A percentile compares a stretch with the other conserved stretches of the same genome.
Evolutionary conservation across 2,888 invertebrate genomes (phyloP).

Genomic region (Eupithecia tripunctaria): DNA sequence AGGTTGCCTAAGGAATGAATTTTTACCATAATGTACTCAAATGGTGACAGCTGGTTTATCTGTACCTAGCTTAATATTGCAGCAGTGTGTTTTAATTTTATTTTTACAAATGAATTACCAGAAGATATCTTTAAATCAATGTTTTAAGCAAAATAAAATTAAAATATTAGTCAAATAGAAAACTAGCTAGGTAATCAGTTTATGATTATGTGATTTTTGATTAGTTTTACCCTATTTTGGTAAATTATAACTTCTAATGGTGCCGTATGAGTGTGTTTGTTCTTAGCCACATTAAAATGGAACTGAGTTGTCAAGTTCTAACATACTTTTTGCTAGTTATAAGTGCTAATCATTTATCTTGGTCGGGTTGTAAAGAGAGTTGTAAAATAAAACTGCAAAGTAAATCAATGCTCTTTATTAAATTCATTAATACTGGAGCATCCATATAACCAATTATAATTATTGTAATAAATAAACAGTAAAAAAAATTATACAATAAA

Average conservation of each 20-base stretch:
- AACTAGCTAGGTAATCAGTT: not conserved
- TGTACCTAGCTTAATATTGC: not conserved
- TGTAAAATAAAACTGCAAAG: conserved; percentile 43
- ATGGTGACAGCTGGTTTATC: conserved; percentile 3
- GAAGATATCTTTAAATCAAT: not conserved
- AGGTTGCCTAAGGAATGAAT: conserved; percentile 14
- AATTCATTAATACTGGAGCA: conserved; percentile 76
- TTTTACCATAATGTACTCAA: not conserved
- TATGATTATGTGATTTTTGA: not conserved
- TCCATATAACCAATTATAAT: conserved; percentile 68
- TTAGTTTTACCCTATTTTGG: not conserved
- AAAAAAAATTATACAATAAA: conserved; percentile 79
- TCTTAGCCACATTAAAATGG: not conserved
- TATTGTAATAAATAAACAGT: conserved; percentile 69
- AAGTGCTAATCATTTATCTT: not conserved
- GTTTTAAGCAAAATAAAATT: not conserved
- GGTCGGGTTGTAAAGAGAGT: not conserved
- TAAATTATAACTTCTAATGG: not conserved
- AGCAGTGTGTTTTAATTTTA: not conserved
- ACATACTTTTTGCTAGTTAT: not conserved
- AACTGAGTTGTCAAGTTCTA: not conserved
- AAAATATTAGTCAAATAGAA: not conserved
- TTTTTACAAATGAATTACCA: conserved; percentile 2
- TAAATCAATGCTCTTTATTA: conserved; percentile 76
- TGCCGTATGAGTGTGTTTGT: not conserved